Base-by-base conservation (phyloP, 2,888 invertebrate genomes). In the Panopea generosa region DNA sequence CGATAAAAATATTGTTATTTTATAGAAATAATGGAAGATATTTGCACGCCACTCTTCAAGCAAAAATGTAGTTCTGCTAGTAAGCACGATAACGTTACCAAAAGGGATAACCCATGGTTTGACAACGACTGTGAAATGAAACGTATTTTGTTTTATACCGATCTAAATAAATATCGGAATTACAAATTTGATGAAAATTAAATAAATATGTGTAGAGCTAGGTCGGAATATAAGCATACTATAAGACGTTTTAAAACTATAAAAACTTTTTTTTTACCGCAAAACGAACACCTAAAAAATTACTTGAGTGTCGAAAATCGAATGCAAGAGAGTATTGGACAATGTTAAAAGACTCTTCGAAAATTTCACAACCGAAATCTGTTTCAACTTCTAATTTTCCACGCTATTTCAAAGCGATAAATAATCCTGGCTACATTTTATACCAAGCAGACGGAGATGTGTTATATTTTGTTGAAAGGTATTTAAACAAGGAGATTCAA, bases 271-370 rank as follows among this genome's bases (percentile, higher is more conserved):
- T 33, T 4, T 11, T 11, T 33, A 7, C 11, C 33, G 33, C 33
- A n/a, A 33, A 40, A 53, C 1, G 14, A 38, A 14, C 33, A 14
- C 50, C 53, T 1, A 33, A 38, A 2, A 38, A 40, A 40, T 52
- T 63, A 22, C 11, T 45, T 40, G 14, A 29, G 4, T 6, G 18
- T 1, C 26, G 50, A 0, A 49, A 26, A 29, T 49, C 16, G 33
- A 61, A 61, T 61, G 61, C 50, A 6, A 49, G 43, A 53, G 22
- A 33, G 18, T 63, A 63, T 53, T 63, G 40, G 57, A 40, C 18
- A 40, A 2, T 57, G 9, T n/a, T 57, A 7, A 57, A 57, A 24
- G 40, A 57, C 14, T 38, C 40, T 40, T 2, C 24, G 3, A 2
- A 2, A 20, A 24, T 16, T 2, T 22, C 6, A 1, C 0, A 3